A percentile compares a stretch with the other conserved stretches of the same genome.
These are phyloP conservation scores for Diplolepis rosae DNA, from an alignment of 2,888 invertebrate genomes.

Conservation along the genomic window DNA sequence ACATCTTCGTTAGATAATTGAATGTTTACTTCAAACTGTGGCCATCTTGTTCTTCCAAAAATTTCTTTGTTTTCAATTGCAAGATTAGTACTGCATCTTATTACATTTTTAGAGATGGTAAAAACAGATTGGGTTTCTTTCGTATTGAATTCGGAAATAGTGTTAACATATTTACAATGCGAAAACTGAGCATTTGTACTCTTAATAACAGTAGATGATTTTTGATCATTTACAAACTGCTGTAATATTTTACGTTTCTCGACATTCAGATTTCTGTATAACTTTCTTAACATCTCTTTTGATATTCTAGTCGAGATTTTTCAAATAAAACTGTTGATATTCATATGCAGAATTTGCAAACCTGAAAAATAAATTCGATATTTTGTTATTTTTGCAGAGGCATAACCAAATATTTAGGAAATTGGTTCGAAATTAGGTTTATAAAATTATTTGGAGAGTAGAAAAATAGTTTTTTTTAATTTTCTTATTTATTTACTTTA, in stretches of 20 bases:
- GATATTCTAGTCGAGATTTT: background rate
- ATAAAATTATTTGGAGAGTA: no score
- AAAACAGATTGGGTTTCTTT: background rate
- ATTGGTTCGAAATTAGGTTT: no score
- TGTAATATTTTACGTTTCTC: background rate
- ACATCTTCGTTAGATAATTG: background rate
- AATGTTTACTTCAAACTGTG: background rate
- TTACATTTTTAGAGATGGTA: background rate
- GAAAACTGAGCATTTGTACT: background rate
- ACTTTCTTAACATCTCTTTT: conserved; percentile 9
- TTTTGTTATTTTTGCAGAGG: no score
- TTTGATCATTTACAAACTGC: background rate
- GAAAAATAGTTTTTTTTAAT: no score
- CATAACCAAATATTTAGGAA: no score
- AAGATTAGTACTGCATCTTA: background rate
- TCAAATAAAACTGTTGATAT: background rate
- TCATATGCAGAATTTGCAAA: background rate
- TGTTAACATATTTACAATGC: background rate
- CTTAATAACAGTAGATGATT: background rate
- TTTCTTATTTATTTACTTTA: no score
- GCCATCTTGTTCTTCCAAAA: background rate
- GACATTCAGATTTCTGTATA: conserved; percentile 10
- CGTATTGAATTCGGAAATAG: background rate
- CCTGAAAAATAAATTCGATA: background rate
- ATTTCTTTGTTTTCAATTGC: background rate